phyloP scores from a whole-genome alignment of 2,113 vertebrate genomes.

The Alligator sinensis region DNA sequence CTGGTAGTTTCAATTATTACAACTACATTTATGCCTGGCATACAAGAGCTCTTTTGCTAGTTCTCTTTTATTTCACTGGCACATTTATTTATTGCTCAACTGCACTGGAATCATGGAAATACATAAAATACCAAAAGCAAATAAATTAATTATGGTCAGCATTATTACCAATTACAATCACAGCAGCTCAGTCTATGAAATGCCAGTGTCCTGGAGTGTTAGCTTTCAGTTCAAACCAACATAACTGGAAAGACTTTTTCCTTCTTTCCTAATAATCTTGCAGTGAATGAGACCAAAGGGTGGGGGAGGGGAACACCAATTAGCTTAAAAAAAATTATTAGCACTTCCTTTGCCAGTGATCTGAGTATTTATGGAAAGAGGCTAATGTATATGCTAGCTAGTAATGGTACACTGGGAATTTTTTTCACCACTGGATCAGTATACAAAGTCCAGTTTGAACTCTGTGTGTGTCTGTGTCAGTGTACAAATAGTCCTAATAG shows the following conservation, averaged over 20 bases:
- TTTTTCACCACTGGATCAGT: not conserved
- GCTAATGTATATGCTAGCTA: not conserved
- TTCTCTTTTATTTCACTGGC: not conserved
- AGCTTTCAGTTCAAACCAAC: not conserved
- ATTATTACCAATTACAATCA: not conserved
- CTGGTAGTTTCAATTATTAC: not conserved
- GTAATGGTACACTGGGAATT: not conserved
- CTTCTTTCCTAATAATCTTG: not conserved
- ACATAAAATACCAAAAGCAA: not conserved
- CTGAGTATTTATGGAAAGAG: not conserved
- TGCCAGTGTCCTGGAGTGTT: not conserved
- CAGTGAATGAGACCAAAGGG: not conserved
- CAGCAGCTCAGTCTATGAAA: not conserved
- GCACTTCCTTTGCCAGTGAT: not conserved
- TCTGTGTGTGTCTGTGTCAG: not conserved
- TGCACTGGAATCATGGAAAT: not conserved
- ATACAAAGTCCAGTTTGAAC: slow-evolving; percentile 1
- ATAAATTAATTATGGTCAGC: not conserved
- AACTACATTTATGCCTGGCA: not conserved
- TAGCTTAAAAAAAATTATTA: not conserved
- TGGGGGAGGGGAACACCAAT: not conserved
- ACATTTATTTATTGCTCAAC: not conserved
- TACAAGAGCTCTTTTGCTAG: not conserved
- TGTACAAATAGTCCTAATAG: not conserved
- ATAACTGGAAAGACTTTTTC: not conserved